phyloP scores from a whole-genome alignment of 2,113 vertebrate genomes.

The Acinonyx jubatus region DNA sequence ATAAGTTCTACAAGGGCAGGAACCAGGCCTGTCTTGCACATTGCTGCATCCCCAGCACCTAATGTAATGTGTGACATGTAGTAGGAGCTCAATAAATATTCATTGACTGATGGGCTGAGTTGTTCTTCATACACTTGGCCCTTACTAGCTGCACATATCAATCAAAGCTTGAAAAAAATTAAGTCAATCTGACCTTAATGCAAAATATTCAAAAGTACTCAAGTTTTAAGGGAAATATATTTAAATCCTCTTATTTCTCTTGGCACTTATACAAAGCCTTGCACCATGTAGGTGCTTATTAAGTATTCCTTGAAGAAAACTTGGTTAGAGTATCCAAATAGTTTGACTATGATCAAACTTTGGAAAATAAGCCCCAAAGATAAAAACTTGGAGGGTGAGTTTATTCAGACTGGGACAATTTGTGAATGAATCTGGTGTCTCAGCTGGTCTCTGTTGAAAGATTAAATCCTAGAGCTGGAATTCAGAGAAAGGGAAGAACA shows the following conservation, averaged over 20 bases:
- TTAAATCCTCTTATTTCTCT: neutral
- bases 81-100: neutral
- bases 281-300: neutral
- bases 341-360: neutral
- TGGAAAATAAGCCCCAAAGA: neutral
- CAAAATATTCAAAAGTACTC: neutral
- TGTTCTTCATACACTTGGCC: neutral
- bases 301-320: slow-evolving; percentile 1
- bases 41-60: neutral
- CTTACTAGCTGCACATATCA: neutral
- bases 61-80: neutral
- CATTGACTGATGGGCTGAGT: neutral
- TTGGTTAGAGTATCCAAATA: neutral
- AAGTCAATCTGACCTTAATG: neutral
- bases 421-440: neutral
- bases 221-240: neutral
- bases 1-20: neutral
- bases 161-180: slow-evolving; percentile 32
- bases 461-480: neutral
- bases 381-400: neutral
- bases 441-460: neutral
- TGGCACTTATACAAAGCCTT: neutral
- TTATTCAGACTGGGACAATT: neutral
- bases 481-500: neutral
- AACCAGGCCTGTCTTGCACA: neutral